These are phyloP conservation scores for Pseudomugil tenellus DNA, from an alignment of 2,797 vertebrate genomes.

Conservation along the genomic window DNA sequence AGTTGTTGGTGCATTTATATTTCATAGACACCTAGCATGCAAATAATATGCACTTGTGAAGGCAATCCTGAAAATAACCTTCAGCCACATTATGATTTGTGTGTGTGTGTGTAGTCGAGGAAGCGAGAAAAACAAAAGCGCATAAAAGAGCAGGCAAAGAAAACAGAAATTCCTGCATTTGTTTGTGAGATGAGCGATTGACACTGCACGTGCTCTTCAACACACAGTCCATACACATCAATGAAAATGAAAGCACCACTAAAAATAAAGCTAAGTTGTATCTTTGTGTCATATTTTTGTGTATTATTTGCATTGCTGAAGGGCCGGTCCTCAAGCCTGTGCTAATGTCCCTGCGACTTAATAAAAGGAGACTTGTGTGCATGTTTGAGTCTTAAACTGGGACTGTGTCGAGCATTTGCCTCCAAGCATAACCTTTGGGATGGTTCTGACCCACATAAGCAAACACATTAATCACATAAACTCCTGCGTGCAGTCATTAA, in stretches of 20 bases:
- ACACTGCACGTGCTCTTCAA: neutral
- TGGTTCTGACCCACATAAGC: constrained; percentile 53
- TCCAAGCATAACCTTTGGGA: constrained; percentile 60
- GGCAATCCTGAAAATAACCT: neutral
- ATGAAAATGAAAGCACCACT: constrained; percentile 32
- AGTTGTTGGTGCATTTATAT: neutral
- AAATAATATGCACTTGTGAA: neutral
- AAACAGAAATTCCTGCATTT: neutral
- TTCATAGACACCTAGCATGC: neutral
- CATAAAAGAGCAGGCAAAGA: neutral
- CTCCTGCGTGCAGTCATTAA: constrained; percentile 46
- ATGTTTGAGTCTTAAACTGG: constrained; percentile 47
- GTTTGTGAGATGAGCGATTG: constrained; percentile 4
- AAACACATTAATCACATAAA: constrained; percentile 50
- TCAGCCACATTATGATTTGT: neutral
- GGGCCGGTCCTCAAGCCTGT: constrained; percentile 50
- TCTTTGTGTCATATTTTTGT: constrained; percentile 45
- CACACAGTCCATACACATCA: constrained; percentile 8
- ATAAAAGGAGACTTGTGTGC: constrained; percentile 61
- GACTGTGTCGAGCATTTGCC: constrained; percentile 67
- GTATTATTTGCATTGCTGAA: constrained; percentile 43
- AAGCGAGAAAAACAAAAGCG: neutral
- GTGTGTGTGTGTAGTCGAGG: neutral
- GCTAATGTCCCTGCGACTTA: constrained; percentile 61
- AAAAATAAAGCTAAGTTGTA: constrained; percentile 28